phyloP scores from a whole-genome alignment of 2,113 vertebrate species.

The Burhinus oedicnemus region DNA sequence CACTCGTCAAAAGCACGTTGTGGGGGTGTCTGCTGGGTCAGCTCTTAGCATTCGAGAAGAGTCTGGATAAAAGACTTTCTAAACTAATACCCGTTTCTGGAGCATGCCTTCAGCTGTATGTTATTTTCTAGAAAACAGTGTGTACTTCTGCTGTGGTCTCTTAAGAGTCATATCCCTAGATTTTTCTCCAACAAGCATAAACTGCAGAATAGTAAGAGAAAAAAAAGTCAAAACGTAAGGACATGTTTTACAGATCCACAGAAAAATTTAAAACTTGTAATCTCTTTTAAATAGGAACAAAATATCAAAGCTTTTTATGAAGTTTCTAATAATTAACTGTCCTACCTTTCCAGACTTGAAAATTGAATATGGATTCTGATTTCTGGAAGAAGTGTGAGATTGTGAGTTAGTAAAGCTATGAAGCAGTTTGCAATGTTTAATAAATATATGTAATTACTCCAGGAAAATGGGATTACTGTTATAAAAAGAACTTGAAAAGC shows the following conservation, averaged over 20 bases:
- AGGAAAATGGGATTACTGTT: not conserved
- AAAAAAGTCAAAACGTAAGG: not conserved
- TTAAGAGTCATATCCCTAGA: not conserved
- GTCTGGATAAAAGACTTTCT: not conserved
- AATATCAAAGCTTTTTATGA: not conserved
- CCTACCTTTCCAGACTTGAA: not conserved
- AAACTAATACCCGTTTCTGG: not conserved
- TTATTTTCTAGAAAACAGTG: not conserved
- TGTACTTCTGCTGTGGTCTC: not conserved
- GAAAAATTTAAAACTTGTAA: not conserved
- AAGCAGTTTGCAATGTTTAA: not conserved
- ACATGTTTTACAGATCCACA: not conserved
- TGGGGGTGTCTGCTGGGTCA: not conserved
- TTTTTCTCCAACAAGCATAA: not conserved
- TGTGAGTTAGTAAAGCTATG: not conserved
- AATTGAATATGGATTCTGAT: not conserved
- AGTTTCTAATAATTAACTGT: not conserved
- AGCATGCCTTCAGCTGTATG: not conserved
- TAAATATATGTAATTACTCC: not conserved
- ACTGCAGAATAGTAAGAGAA: not conserved
- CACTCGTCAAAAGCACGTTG: accelerated
- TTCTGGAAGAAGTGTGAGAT: not conserved
- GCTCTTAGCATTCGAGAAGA: not conserved
- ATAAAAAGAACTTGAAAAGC: not conserved
- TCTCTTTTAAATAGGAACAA: not conserved